Evolutionary conservation across 2,888 invertebrate species (phyloP).

Genomic region (Rugalucina vietnamica): DNA sequence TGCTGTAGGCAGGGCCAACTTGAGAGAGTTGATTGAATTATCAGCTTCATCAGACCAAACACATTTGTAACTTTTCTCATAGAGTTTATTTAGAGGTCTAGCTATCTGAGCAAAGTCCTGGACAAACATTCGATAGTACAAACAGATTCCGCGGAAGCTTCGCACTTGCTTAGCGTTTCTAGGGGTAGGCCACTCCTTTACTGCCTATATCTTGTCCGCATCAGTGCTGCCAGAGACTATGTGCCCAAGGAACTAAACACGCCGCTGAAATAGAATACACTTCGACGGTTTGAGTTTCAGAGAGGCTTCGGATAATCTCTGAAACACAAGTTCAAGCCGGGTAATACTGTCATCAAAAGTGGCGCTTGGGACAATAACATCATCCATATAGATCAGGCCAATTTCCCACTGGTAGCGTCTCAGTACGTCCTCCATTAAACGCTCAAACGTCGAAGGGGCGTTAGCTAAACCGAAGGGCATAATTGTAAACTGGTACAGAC

Average conservation of each 20-base stretch:
- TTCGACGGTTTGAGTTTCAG: constrained; percentile 58
- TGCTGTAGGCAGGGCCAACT: constrained; percentile 7
- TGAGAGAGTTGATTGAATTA: background rate
- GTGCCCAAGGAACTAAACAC: constrained; percentile 52
- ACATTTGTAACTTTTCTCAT: constrained; percentile 11
- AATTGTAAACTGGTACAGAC: constrained; percentile 70
- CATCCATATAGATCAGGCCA: background rate
- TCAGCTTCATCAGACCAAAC: background rate
- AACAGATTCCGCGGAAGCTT: constrained; percentile 41
- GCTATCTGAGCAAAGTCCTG: constrained; percentile 41
- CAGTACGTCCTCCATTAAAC: background rate
- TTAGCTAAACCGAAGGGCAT: constrained; percentile 70
- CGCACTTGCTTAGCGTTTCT: constrained; percentile 27
- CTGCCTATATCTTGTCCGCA: constrained; percentile 39
- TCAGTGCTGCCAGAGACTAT: constrained; percentile 46
- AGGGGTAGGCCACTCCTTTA: constrained; percentile 48
- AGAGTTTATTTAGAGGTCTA: constrained; percentile 41
- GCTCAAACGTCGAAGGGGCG: constrained; percentile 59
- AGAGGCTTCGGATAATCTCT: constrained; percentile 28
- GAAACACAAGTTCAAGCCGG: background rate
- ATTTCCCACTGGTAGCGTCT: background rate
- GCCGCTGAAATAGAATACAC: constrained; percentile 48
- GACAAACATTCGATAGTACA: constrained; percentile 51
- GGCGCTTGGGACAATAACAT: background rate
- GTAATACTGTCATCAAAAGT: background rate